Conservation (phyloP, 1,140 invertebrate species). For the Scaptomyza montana region DNA sequence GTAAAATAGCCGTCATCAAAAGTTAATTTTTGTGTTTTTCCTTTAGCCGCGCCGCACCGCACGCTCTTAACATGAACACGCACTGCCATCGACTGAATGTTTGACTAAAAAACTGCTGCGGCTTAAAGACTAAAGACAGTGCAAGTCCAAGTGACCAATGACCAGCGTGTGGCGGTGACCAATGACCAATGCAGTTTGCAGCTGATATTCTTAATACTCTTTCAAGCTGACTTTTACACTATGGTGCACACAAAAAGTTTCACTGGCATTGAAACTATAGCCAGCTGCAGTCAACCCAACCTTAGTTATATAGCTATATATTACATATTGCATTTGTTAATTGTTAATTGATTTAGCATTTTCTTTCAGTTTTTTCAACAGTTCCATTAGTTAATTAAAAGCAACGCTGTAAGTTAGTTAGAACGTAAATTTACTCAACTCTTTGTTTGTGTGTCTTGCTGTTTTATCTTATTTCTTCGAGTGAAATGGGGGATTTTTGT, state of each 20-base stretch:
- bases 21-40: conserved; percentile 13
- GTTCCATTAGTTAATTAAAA: conserved; percentile 49
- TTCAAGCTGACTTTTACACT: conserved; percentile 11
- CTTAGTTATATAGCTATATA: conserved; percentile 19
- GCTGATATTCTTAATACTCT: conserved; percentile 38
- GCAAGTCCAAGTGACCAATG: conserved; percentile 31
- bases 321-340: conserved; percentile 44
- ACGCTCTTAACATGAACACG: conserved; percentile 33
- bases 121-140: neutral
- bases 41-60: conserved; percentile 17
- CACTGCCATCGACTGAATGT: conserved; percentile 32
- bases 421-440: conserved; percentile 1
- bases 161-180: neutral
- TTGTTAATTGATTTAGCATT: conserved; percentile 41
- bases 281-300: conserved; percentile 36
- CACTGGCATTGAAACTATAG: conserved; percentile 40
- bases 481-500: conserved; percentile 10
- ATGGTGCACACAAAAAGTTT: conserved; percentile 44
- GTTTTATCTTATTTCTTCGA: neutral
- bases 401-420: conserved; percentile 11
- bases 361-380: conserved; percentile 1
- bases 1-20: conserved; percentile 8
- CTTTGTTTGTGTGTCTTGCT: neutral
- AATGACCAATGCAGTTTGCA: conserved; percentile 31
- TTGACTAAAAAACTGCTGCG: neutral